Evolutionary conservation across 2,888 invertebrate species (phyloP).

Genomic region (Syrista parreyssii): DNA sequence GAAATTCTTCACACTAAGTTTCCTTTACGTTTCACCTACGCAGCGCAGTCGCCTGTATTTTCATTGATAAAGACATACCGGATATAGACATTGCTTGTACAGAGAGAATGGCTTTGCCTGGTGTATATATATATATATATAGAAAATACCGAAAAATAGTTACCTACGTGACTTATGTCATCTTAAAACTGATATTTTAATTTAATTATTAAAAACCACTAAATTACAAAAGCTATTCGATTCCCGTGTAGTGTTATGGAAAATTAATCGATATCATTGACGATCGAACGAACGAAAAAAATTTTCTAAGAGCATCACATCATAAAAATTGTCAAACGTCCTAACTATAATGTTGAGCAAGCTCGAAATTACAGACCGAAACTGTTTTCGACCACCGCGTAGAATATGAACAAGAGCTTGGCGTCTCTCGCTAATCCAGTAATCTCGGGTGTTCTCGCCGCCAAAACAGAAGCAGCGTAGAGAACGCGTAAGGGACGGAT

Average conservation of each 20-base stretch:
- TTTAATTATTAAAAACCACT: background rate
- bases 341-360: background rate
- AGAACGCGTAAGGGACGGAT: background rate
- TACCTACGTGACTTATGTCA: background rate
- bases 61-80: background rate
- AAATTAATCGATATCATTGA: background rate
- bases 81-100: background rate
- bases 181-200: background rate
- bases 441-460: conserved; percentile 39
- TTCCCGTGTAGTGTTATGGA: too few relatives aligned
- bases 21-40: background rate
- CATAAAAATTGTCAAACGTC: background rate
- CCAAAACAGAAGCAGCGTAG: conserved; percentile 26
- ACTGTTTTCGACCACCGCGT: background rate
- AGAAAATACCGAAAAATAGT: background rate
- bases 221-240: background rate
- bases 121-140: too few relatives aligned
- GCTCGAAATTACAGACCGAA: background rate
- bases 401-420: background rate
- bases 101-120: background rate
- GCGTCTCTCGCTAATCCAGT: conserved; percentile 30
- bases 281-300: background rate
- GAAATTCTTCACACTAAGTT: background rate
- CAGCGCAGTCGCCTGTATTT: background rate
- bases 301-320: background rate